phyloP scores from a whole-genome alignment of 2,797 vertebrate genomes.

The Emys orbicularis region DNA sequence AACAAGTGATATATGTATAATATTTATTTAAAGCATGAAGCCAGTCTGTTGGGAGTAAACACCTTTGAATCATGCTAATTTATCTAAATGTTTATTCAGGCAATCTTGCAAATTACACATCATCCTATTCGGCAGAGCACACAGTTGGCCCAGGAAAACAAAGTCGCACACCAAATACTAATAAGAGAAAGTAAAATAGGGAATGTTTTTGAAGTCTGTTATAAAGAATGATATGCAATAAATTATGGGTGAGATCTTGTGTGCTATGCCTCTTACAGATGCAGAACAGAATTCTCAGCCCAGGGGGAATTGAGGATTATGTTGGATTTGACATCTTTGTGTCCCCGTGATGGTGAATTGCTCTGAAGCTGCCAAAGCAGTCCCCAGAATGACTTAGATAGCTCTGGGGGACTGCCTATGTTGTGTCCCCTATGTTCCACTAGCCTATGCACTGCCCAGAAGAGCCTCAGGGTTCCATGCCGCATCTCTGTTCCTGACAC shows the following conservation, averaged over 20 bases:
- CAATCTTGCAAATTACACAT: not conserved
- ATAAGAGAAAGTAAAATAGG: not conserved
- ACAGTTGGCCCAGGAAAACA: not conserved
- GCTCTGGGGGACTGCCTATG: not conserved
- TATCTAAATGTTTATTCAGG: not conserved
- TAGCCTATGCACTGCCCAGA: not conserved
- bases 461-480: not conserved
- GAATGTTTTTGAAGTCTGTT: not conserved
- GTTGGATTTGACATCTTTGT: not conserved
- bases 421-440: not conserved
- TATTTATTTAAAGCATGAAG: constrained; percentile 17
- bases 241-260: not conserved
- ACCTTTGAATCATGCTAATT: not conserved
- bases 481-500: not conserved
- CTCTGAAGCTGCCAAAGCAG: not conserved
- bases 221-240: not conserved
- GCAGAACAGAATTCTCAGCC: not conserved
- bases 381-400: not conserved
- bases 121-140: not conserved
- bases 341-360: not conserved
- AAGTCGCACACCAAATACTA: not conserved
- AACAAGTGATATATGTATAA: not conserved
- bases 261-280: not conserved
- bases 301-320: not conserved
- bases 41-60: not conserved